Evolutionary conservation across 2,888 invertebrate species (phyloP), one percentile per base, ranked within the genome.

Genomic region (Chydorus sphaericus): DNA sequence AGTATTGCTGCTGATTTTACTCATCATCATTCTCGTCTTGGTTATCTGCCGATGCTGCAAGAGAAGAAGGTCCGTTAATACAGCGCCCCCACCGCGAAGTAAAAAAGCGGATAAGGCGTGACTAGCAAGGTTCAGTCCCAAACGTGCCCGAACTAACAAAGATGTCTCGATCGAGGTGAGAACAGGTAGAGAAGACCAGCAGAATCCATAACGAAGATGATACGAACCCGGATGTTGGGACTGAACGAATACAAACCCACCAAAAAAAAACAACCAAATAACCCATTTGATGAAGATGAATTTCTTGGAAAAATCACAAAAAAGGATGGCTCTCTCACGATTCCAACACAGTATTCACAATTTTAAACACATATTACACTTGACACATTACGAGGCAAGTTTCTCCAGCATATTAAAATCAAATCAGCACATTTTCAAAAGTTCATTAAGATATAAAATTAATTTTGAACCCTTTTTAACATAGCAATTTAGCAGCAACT

Each of bases 41-140:
- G 66, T 77, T 2, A 74, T 82, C 54, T 70, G 77, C 57, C 80
- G 77, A 72, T 83, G 80, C 65, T 73, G 78, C 55, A 76, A 73
- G 59, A 71, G 75, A 58, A 74, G 76, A 59, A 39, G 39, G 10
- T 52, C 52, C 10, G 33, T 52, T 8, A 52, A n/a, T 23, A 52
- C 52, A 11, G 52, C 52, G 4, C 52, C 52, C 2, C 30, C 33
- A 31, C 33, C 36, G 26, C 23, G 52, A 23, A 52, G 52, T 33
- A 52, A 52, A 20, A 52, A 52, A n/a, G n/a, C n/a, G 36, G 52
- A 52, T 36, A 29, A 36, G 26, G 33, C 31, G 26, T 52, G 52
- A 52, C 52, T 52, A 52, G 52, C 52, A 33, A n/a, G 33, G 36
- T 52, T 52, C 36, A 52, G 36, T 36, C 52, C 33, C 7, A 52